Conservation (phyloP, 2,888 invertebrate genomes). For the Stictocephala bisonia region DNA sequence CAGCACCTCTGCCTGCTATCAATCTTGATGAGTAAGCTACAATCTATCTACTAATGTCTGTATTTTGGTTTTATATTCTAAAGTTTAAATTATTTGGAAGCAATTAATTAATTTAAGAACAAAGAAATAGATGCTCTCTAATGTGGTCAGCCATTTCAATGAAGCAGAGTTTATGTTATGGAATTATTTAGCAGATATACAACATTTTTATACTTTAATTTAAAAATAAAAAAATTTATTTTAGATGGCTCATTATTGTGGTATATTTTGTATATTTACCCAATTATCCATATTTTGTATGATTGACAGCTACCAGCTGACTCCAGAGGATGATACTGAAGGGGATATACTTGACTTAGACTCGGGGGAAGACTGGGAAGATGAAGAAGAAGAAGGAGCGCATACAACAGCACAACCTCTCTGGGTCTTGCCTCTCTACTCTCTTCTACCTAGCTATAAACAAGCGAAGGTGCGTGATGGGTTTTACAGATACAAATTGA, state of each 20-base stretch:
- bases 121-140: too few relatives aligned
- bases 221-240: too few relatives aligned
- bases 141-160: too few relatives aligned
- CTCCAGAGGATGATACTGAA: constrained; percentile 82
- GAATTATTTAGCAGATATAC: too few relatives aligned
- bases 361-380: constrained; percentile 63
- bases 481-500: too few relatives aligned
- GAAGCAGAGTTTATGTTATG: too few relatives aligned
- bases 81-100: too few relatives aligned
- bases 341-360: constrained; percentile 71
- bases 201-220: too few relatives aligned
- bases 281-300: background rate
- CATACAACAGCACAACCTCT: constrained; percentile 69
- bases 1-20: constrained; percentile 54
- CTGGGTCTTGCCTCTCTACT: constrained; percentile 95
- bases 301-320: constrained; percentile 68
- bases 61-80: too few relatives aligned
- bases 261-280: too few relatives aligned
- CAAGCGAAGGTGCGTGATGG: constrained; percentile 82
- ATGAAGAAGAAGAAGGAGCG: constrained; percentile 58
- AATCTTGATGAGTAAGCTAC: constrained; percentile 80
- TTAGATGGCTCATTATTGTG: too few relatives aligned
- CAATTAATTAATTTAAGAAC: too few relatives aligned
- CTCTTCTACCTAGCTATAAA: constrained; percentile 82
- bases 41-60: constrained; percentile 3